Evolutionary conservation across 2,113 vertebrate species (phyloP).

Genomic region (Lophochroa leadbeateri): DNA sequence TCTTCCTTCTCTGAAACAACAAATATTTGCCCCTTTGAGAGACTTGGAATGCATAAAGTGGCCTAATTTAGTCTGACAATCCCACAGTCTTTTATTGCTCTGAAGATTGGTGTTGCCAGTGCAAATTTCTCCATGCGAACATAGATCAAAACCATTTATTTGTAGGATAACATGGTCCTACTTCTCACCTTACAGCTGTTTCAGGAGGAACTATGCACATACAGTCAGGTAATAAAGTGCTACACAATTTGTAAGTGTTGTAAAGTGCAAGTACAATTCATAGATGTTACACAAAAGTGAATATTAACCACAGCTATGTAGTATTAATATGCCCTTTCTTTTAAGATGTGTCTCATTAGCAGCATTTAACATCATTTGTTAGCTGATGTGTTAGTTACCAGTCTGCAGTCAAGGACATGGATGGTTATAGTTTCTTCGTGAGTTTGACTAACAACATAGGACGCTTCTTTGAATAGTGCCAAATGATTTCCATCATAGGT

Average conservation of each 20-base stretch:
- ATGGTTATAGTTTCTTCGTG: slow-evolving; percentile 85
- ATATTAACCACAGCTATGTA: not conserved
- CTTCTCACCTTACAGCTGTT: not conserved
- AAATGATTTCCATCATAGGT: slow-evolving; percentile 90
- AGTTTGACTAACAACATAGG: slow-evolving; percentile 85
- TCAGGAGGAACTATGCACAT: not conserved
- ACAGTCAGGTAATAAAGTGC: not conserved
- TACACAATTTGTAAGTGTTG: fast-evolving
- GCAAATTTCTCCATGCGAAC: not conserved
- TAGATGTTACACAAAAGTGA: not conserved
- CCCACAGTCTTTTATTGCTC: not conserved
- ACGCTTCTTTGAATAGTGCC: slow-evolving; percentile 90
- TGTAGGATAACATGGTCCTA: not conserved
- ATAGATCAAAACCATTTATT: not conserved
- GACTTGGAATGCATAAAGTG: not conserved
- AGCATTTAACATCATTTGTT: not conserved
- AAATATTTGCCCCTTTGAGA: not conserved
- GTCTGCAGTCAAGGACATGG: slow-evolving; percentile 86
- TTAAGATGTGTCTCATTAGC: not conserved
- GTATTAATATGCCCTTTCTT: not conserved
- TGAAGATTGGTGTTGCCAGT: not conserved
- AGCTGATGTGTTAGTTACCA: slow-evolving; percentile 62
- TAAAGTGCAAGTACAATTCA: not conserved
- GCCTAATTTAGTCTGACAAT: not conserved
- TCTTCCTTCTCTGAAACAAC: not conserved